Base-by-base conservation (phyloP, 2,797 vertebrate genomes). In the Brachyrhaphis roseni region DNA sequence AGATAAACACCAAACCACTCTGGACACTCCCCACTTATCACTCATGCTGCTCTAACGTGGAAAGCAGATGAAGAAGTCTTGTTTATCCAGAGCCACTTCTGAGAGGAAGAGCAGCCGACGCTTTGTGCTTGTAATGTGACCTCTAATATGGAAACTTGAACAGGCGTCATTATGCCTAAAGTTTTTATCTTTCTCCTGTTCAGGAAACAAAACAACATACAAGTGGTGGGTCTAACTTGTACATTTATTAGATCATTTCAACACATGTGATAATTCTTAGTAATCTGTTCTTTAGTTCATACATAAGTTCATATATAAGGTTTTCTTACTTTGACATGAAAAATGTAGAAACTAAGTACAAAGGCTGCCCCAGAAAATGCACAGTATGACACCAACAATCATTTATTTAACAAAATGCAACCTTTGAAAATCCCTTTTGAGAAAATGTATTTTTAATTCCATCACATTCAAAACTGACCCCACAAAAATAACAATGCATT, bases 401-500 rank as follows among this genome's bases (percentile, higher is more conserved):
- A 87, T 75, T 90, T 88, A 88, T 90, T 89, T 41, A 90, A 75
- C 71, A 62, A 12, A 13, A 6, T 12, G 31, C 77, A 13, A 23
- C 43, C 53, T 62, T 3, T 8, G 79, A 83, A 87, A n/a, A 45
- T 26, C 43, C 31, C 15, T 43, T 74, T 43, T 72, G 45, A 83
- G 74, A 78, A 71, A 80, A 70, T 13, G 74, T 39, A 31, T 28
- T 39, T 62, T 77, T 46, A 55, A 39, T 4, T 7, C 11, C 18
- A 20, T 57, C 68, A 64, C 55, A 45, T 53, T 18, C 84, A 76
- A 80, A 68, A 82, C 26, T 78, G 83, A 74, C 26, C 76, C 47
- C 11, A 66, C 66, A 39, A 46, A 74, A 28, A 39, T 73, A 76
- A 78, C 13, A 74, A 47, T 72, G 39, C 43, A 51, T 68, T 59